Percentiles rank a stretch among this genome's conserved stretches.
Evolutionary conservation across 2,888 invertebrate species (phyloP).

Genomic region (Encarsia formosa): DNA sequence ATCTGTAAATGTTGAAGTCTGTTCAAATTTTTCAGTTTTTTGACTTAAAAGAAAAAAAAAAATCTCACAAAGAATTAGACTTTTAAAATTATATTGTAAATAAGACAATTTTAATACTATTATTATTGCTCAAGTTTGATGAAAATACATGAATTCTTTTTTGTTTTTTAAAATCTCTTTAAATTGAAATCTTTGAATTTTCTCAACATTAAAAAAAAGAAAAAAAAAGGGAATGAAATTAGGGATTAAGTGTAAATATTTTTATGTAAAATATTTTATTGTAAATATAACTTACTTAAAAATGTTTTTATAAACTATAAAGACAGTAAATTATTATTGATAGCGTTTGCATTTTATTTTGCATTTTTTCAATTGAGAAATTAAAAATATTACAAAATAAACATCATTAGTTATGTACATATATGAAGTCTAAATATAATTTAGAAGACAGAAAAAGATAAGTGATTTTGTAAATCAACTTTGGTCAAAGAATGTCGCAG

Average conservation of each 20-base stretch:
- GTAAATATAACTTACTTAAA: slow-evolving; percentile 23
- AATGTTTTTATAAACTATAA: slow-evolving; percentile 9
- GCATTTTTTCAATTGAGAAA: slow-evolving; percentile 8
- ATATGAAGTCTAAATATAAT: slow-evolving; percentile 13
- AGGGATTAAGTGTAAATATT: slow-evolving; percentile 27
- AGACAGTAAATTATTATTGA: slow-evolving; percentile 7
- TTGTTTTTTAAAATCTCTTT: too few relatives aligned
- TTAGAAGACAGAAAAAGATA: too few relatives aligned
- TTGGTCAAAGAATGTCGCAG: neutral
- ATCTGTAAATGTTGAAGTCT: too few relatives aligned
- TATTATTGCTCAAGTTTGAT: too few relatives aligned
- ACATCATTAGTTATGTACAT: slow-evolving; percentile 7
- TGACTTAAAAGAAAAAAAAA: too few relatives aligned
- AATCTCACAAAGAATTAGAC: too few relatives aligned
- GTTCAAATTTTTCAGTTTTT: too few relatives aligned
- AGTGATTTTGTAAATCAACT: neutral
- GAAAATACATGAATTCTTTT: too few relatives aligned
- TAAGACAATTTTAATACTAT: too few relatives aligned
- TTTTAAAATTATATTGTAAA: too few relatives aligned
- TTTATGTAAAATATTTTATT: slow-evolving; percentile 26
- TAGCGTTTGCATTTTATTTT: slow-evolving; percentile 14
- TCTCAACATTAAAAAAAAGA: neutral
- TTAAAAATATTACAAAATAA: neutral
- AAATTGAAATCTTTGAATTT: neutral
- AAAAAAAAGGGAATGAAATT: slow-evolving; percentile 1